phyloP scores from a whole-genome alignment of 2,113 vertebrate species.

The Origma solitaria region DNA sequence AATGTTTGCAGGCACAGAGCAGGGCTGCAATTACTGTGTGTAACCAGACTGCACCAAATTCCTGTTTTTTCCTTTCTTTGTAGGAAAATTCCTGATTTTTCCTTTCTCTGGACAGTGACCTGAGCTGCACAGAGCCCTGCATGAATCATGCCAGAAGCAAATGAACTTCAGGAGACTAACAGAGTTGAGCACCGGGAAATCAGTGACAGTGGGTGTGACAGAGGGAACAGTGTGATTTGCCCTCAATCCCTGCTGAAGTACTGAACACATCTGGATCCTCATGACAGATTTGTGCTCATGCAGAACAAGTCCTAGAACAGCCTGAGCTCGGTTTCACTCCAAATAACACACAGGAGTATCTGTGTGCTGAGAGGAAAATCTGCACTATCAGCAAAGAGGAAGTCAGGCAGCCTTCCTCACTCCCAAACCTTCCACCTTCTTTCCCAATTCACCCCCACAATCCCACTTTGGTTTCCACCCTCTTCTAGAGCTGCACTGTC shows the following conservation, averaged over 20 bases:
- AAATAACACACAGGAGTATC: accelerated
- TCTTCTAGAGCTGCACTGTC: not conserved
- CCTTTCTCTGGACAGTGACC: not conserved
- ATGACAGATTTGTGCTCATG: not conserved
- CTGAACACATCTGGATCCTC: not conserved
- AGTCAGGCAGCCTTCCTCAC: not conserved
- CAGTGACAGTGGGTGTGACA: not conserved
- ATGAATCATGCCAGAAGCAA: not conserved
- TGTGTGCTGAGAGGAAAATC: not conserved
- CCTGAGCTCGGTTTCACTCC: not conserved
- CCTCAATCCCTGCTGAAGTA: not conserved
- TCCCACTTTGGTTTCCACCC: not conserved
- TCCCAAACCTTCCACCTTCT: not conserved
- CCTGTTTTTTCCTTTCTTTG: not conserved
- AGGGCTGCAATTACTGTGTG: not conserved
- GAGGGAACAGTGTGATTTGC: not conserved
- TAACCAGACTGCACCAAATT: not conserved
- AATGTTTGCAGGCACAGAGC: not conserved
- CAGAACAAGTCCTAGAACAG: not conserved
- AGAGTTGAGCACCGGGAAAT: not conserved
- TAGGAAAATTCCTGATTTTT: not conserved
- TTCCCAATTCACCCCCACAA: not conserved
- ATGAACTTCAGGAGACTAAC: not conserved
- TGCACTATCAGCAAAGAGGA: not conserved
- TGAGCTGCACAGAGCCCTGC: not conserved